These are phyloP conservation scores for Blennius ocellaris DNA, from an alignment of 2,113 vertebrate genomes.

Conservation along the genomic window DNA sequence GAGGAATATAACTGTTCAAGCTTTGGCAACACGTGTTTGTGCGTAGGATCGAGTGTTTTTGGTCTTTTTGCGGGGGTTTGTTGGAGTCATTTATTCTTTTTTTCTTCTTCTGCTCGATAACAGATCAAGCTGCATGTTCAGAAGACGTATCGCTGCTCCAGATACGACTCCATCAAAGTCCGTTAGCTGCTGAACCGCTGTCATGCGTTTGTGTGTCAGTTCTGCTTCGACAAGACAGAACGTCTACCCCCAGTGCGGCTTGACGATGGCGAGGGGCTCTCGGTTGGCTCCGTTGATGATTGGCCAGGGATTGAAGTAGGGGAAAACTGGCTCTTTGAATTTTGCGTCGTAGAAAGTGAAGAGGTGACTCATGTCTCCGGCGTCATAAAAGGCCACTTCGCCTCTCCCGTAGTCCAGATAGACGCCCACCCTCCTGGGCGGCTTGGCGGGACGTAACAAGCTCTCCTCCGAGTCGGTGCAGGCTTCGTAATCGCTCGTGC, in stretches of 20 bases:
- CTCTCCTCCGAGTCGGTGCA: constrained; percentile 81
- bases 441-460: constrained; percentile 69
- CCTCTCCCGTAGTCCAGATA: constrained; percentile 85
- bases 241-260: constrained; percentile 56
- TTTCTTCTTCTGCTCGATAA: too few species aligned
- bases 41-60: neutral
- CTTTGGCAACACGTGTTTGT: neutral
- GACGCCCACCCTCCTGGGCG: constrained; percentile 81
- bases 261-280: constrained; percentile 80
- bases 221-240: too few species aligned
- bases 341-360: constrained; percentile 84
- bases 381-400: constrained; percentile 86
- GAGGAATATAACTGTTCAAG: neutral
- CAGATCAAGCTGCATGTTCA: neutral
- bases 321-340: constrained; percentile 80
- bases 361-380: constrained; percentile 86
- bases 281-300: constrained; percentile 81
- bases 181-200: neutral
- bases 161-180: constrained; percentile 8
- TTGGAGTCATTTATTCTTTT: too few species aligned
- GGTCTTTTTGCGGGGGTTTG: constrained; percentile 3
- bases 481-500: constrained; percentile 82
- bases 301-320: constrained; percentile 91
- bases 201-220: too few species aligned
- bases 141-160: constrained; percentile 20